A percentile compares a stretch with the other conserved stretches of the same genome.
Conservation (phyloP, 2,888 invertebrate species). For the Yponomeuta malinellus region DNA sequence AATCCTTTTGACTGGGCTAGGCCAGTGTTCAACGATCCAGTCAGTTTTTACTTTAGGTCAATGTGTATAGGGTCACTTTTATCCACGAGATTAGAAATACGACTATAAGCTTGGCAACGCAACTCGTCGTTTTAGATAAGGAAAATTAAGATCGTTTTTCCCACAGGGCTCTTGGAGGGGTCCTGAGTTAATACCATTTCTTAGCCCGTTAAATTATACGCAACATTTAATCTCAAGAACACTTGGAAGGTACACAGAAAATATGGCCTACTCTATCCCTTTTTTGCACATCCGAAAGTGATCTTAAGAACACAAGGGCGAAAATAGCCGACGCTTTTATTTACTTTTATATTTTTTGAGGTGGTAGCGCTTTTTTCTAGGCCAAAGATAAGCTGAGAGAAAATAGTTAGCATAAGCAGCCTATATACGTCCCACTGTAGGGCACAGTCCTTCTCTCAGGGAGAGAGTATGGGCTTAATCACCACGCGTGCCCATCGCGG, state of each 20-base stretch:
- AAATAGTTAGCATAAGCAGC: too few relatives aligned
- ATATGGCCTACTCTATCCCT: conserved; percentile 13
- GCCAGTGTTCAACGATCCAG: too few relatives aligned
- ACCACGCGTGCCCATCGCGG: too few relatives aligned
- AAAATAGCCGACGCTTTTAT: neutral
- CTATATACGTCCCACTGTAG: too few relatives aligned
- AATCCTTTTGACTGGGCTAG: too few relatives aligned
- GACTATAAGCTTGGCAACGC: neutral
- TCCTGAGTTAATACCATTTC: conserved; percentile 16
- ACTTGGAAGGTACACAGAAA: conserved; percentile 13
- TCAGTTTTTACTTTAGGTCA: too few relatives aligned
- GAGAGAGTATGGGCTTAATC: too few relatives aligned
- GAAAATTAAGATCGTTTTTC: neutral
- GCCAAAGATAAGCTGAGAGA: too few relatives aligned
- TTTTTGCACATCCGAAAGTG: neutral
- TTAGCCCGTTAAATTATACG: conserved; percentile 44
- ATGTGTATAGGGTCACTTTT: too few relatives aligned
- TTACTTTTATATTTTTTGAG: neutral
- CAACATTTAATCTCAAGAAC: conserved; percentile 29
- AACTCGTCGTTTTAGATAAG: neutral
- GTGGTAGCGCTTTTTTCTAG: too few relatives aligned
- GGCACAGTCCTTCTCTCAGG: too few relatives aligned
- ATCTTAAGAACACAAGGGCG: neutral
- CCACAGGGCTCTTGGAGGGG: neutral
- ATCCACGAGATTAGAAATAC: too few relatives aligned